Conservation (phyloP, 1,140 invertebrate genomes). For the Conopomorpha cramerella region DNA sequence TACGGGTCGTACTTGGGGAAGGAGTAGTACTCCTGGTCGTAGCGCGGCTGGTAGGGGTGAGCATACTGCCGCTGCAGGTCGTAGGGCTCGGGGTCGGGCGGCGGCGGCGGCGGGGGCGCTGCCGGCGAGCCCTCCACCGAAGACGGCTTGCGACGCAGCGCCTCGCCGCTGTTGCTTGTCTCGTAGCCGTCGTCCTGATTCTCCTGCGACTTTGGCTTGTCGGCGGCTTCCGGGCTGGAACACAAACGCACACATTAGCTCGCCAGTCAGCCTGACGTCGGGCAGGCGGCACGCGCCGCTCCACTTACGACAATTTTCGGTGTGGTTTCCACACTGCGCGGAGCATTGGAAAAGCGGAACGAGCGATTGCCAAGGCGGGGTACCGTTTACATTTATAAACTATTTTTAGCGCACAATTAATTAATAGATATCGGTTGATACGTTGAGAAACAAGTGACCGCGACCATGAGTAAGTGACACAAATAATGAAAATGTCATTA, state of each 20-base stretch:
- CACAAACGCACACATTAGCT: too few species aligned
- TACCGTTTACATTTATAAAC: too few species aligned
- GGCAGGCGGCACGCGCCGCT: background rate
- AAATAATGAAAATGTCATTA: too few species aligned
- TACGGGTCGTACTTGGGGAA: slow-evolving; percentile 36
- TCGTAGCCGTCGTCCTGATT: slow-evolving; percentile 85
- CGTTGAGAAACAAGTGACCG: too few species aligned
- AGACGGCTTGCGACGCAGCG: slow-evolving; percentile 42
- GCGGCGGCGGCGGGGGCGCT: slow-evolving; percentile 1
- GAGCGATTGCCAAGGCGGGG: too few species aligned
- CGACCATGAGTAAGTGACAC: too few species aligned
- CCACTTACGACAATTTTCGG: too few species aligned
- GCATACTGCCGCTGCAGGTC: slow-evolving; percentile 14
- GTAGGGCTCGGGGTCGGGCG: slow-evolving; percentile 9
- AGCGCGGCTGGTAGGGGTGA: slow-evolving; percentile 13
- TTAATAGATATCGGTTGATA: too few species aligned
- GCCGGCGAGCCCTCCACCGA: slow-evolving; percentile 26
- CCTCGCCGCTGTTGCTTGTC: slow-evolving; percentile 77
- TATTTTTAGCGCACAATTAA: too few species aligned
- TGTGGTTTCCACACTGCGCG: too few species aligned
- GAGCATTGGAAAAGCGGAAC: too few species aligned
- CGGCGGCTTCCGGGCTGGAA: slow-evolving; percentile 46
- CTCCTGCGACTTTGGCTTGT: slow-evolving; percentile 64
- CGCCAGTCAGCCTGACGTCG: too few species aligned
- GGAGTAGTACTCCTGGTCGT: slow-evolving; percentile 26